These are phyloP conservation scores for Phenganax marumi DNA, from an alignment of 92 coral and sea anemone genomes.

Conservation along the genomic window DNA sequence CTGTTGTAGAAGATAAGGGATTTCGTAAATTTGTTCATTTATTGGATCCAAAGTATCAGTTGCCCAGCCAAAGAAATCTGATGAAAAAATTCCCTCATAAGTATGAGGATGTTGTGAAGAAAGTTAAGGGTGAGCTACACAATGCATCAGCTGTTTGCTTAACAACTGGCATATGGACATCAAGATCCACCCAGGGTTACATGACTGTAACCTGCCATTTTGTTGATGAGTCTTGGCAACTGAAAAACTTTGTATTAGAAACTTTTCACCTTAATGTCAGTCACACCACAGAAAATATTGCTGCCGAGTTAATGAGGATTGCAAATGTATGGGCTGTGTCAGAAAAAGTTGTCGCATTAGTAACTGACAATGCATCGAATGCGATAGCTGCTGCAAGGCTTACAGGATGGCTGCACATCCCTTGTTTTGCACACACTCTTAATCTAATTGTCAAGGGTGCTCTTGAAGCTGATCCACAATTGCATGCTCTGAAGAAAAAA, in stretches of 20 bases:
- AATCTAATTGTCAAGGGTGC: conserved; percentile 37
- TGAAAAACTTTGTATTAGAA: conserved; percentile 42
- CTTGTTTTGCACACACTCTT: conserved; percentile 19
- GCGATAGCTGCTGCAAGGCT: too few relatives aligned
- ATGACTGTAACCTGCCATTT: conserved; percentile 37
- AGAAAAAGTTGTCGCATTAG: too few relatives aligned
- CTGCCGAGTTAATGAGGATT: too few relatives aligned
- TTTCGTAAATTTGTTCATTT: too few relatives aligned
- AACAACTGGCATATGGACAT: conserved; percentile 30
- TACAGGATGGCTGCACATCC: too few relatives aligned
- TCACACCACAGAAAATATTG: too few relatives aligned
- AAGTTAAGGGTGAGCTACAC: conserved; percentile 8
- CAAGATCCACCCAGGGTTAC: conserved; percentile 21
- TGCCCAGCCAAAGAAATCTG: not conserved
- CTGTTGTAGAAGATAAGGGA: too few relatives aligned
- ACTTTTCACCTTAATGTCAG: too few relatives aligned
- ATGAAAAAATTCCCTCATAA: not conserved
- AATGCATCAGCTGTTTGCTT: conserved; percentile 23
- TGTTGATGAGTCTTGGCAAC: conserved; percentile 26
- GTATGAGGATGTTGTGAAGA: conserved; percentile 21
- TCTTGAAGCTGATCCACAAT: too few relatives aligned
- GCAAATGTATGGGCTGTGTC: too few relatives aligned
- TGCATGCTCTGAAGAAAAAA: conserved; percentile 39
- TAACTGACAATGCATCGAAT: too few relatives aligned
- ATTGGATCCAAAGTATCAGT: too few relatives aligned